Base-by-base conservation (phyloP, 2,113 vertebrate genomes). In the Phasianus colchicus region DNA sequence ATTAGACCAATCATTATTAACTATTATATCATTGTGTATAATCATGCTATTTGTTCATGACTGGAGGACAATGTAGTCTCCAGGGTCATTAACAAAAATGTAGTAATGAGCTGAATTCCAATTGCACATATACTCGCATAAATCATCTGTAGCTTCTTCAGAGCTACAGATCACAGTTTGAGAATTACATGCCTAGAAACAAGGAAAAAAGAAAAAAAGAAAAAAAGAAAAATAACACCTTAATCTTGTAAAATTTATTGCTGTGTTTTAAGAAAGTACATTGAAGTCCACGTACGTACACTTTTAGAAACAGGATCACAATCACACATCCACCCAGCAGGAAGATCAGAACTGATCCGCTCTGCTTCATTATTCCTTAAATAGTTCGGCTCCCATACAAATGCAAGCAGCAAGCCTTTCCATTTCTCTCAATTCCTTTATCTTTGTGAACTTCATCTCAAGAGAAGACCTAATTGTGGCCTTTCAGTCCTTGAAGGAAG, bases 331-430 rank as follows among this genome's bases (percentile, higher is more conserved):
- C 50, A 70, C 8, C 43, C 14, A 38, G 61, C 66, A 58, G 36
- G 36, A 82, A 79, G 45, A 52, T 69, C 72, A 74, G n/a, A 90
- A 43, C 22, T 78, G 47, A 78, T 52, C 25, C 54, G 1, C 0
- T 63, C 55, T 83, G 45, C 50, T 88, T 73, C 74, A 64, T 52
- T 69, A 84, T 89, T 89, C 58, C 54, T 84, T 77, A 85, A 77
- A 93, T 94, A 75, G 48, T 48, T 90, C 67, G 48, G 11, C 45
- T 60, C 78, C 40, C 58, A 66, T 54, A 50, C 34, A 84, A 93
- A 83, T 52, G 43, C 75, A 85, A 88, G 55, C 79, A 94, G n/a
- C 50, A 95, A 93, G 73, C 55, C 87, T 96, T 89, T 67, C 86
- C 66, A 82, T 86, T 90, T 61, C 61, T 92, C 65, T 70, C 87